Base-by-base conservation (phyloP, 2,888 invertebrate genomes). In the Leptopilina drosophilae region DNA sequence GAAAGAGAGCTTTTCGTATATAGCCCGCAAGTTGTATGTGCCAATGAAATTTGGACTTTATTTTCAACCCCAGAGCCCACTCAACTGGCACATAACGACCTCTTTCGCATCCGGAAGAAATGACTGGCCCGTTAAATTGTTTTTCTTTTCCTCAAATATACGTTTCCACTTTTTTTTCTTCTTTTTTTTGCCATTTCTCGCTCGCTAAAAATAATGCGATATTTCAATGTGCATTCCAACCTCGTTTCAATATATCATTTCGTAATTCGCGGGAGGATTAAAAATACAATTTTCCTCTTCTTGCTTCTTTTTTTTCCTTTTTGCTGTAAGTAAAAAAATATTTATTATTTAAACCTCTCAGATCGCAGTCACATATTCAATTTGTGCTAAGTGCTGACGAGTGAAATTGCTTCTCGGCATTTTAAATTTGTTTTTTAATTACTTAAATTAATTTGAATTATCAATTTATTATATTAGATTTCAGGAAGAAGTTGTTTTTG, bases 21-120 rank as follows among this genome's bases (percentile, higher is more conserved):
- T 64, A 64, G 67, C 76, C 33, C 77, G 49, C 49, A 78, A 78
- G 78, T 66, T 53, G 78, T 81, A 78, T 73, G 73, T 73, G 56
- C 73, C 56, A 73, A 73, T 73, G 73, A 73, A 73, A 73, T 73
- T 73, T 73, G 73, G 56, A 73, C 73, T 73, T 73, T 73, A 73
- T 73, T 73, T 73, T 73, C 56, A 53, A 62, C 73, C 26, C 14
- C 33, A n/a, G 73, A 73, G 56, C 53, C 26, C 56, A 73, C 73
- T 73, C 73, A 73, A 26, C 73, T n/a, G 56, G 56, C 73, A 73
- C n/a, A 73, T 73, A 73, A 73, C 73, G 56, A 73, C 73, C 56
- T 53, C 56, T 73, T 56, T 73, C 56, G 73, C 73, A 56, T 73
- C 73, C 56, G 73, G 56, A 73, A 73, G 73, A 73, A 56, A 73